Evolutionary conservation across 2,113 vertebrate species (phyloP), one percentile per base, ranked within the genome.

Genomic region (Cyanoderma ruficeps): DNA sequence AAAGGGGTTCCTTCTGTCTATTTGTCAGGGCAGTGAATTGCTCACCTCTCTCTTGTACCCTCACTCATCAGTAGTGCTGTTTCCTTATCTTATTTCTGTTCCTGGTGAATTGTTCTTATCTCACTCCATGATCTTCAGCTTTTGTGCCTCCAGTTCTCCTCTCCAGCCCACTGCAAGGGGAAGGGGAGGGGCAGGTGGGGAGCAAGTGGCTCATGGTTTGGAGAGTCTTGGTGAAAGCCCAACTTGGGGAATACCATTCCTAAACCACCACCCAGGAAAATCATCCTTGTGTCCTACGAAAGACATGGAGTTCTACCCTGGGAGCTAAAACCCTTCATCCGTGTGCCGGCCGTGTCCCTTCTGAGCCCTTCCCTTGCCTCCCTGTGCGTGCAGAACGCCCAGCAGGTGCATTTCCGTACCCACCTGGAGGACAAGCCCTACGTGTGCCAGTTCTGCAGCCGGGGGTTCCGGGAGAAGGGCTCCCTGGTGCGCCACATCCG

Each of bases 341-440:
- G 0, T 3, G 53, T 56, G 52, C 7, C 11, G 13, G 8, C 42
- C 15, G 0, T 37, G 49, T 11, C 83, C 60, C 21, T 68, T 1
- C 44, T 30, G 52, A 63, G 41, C 60, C 35, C 65, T 61, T 8
- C 4, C 35, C 16, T 24, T 16, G 12, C 71, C 47, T 47, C 41
- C 56, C 42, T 35, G 60, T 35, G 22, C 15, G 27, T 60, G 3
- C 98, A 99, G 99, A 99, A 99, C 7, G 99, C 99, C 10, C 98
- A 99, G 97, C 99, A 99, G 90, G 99, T 99, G 22, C 99, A 99
- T 84, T 98, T 99, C 96, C 98, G 99, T 13, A 99, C 99, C 1
- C 99, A 99, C 30, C 97, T 98, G 11, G 98, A 99, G 42, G 98
- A 99, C 31, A 99, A 99, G 93, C 99, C 99, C 0, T 99, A 99